Conservation (phyloP, 1,140 invertebrate genomes). For the Drosophila bipectinata region DNA sequence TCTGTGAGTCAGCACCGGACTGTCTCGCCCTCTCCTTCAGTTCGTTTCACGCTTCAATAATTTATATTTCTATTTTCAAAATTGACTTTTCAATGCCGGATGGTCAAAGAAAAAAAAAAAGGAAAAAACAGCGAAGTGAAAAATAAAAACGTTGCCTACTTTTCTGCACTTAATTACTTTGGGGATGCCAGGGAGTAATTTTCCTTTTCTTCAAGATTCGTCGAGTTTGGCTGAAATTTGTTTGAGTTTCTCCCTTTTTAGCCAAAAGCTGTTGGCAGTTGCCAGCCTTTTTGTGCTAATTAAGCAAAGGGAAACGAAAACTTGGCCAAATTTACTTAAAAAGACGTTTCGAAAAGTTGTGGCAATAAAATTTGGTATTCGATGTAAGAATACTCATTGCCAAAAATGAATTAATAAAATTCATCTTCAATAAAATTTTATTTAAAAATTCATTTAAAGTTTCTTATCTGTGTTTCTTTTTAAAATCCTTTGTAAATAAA, state of each 20-base stretch:
- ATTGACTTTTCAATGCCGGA: slow-evolving; percentile 61
- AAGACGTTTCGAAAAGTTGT: slow-evolving; percentile 4
- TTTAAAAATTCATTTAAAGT: no score
- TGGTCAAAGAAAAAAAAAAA: slow-evolving; percentile 4
- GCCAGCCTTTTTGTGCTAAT: slow-evolving; percentile 67
- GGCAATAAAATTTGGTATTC: slow-evolving; percentile 3
- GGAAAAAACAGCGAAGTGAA: background rate
- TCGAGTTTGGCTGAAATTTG: slow-evolving; percentile 62
- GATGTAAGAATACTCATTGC: slow-evolving; percentile 15
- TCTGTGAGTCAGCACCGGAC: background rate
- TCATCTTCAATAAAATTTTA: background rate
- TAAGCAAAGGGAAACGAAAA: slow-evolving; percentile 48
- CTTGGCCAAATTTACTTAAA: slow-evolving; percentile 29
- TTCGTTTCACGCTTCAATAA: slow-evolving; percentile 63
- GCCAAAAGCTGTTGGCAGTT: slow-evolving; percentile 31
- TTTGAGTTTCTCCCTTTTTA: slow-evolving; percentile 42
- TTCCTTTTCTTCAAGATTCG: slow-evolving; percentile 15
- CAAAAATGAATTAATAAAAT: background rate
- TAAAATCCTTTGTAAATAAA: background rate
- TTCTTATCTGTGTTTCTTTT: background rate
- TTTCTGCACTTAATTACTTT: slow-evolving; percentile 66
- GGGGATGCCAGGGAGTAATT: slow-evolving; percentile 12
- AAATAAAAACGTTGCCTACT: slow-evolving; percentile 49
- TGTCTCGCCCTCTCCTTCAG: background rate
- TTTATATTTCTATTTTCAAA: slow-evolving; percentile 71